A percentile compares a stretch with the other conserved stretches of the same genome.
These are phyloP conservation scores for Epicauta chinensis DNA, from an alignment of 1,140 invertebrate species.

Conservation along the genomic window DNA sequence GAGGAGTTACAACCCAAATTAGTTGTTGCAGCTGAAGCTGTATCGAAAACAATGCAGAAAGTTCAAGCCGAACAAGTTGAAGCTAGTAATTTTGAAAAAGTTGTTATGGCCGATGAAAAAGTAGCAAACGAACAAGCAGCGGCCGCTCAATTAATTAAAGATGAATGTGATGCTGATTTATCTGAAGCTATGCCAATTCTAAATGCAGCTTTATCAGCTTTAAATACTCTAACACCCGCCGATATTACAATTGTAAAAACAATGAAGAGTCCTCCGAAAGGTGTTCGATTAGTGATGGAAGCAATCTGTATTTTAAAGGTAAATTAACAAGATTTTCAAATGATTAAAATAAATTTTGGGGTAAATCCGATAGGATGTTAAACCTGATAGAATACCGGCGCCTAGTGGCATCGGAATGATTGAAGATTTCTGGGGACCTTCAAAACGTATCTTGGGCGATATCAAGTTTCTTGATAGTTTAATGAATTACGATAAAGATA, in stretches of 20 bases:
- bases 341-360: no score
- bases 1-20: constrained; percentile 76
- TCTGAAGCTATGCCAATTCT: constrained; percentile 83
- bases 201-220: constrained; percentile 71
- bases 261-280: constrained; percentile 95
- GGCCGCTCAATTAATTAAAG: constrained; percentile 72
- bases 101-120: constrained; percentile 64
- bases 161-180: constrained; percentile 87
- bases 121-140: constrained; percentile 85
- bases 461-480: constrained; percentile 79
- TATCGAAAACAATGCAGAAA: constrained; percentile 69
- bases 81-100: constrained; percentile 75
- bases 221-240: constrained; percentile 88
- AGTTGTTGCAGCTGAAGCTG: constrained; percentile 76
- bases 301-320: constrained; percentile 83
- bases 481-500: constrained; percentile 89
- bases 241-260: constrained; percentile 95
- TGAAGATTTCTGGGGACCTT: constrained; percentile 88
- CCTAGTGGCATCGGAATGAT: constrained; percentile 70
- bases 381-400: constrained; percentile 77
- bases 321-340: no score
- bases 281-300: constrained; percentile 90
- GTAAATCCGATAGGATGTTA: constrained; percentile 55
- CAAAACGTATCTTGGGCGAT: constrained; percentile 83
- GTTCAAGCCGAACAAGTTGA: constrained; percentile 68